phyloP scores from a whole-genome alignment of 2,797 vertebrate species.

The Chloroceryle amazona region DNA sequence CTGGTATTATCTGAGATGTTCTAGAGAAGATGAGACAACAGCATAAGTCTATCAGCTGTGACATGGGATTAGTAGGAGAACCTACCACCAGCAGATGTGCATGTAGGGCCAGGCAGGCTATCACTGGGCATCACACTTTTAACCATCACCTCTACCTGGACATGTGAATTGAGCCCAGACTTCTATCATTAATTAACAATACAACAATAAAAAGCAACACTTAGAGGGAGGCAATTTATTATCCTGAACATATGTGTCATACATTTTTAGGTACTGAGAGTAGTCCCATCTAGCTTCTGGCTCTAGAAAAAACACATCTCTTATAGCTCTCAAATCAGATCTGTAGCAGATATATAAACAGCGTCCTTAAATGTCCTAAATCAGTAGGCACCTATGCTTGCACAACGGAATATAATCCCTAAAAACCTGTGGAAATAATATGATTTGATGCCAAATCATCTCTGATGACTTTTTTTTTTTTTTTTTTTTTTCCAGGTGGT shows the following conservation, averaged over 20 bases:
- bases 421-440: background rate
- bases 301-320: background rate
- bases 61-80: background rate
- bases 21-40: background rate
- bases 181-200: background rate
- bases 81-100: background rate
- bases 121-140: background rate
- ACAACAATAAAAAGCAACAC: background rate
- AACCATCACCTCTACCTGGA: fast-evolving
- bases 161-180: background rate
- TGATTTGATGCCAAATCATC: background rate
- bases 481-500: background rate
- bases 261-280: background rate
- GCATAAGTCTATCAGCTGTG: background rate
- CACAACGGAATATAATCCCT: background rate
- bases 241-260: background rate
- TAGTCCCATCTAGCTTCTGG: background rate
- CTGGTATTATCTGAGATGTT: background rate
- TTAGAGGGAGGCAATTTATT: fast-evolving
- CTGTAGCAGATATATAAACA: background rate
- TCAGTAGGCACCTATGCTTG: fast-evolving
- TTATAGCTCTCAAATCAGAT: background rate
- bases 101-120: background rate
- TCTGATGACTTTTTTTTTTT: background rate
- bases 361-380: background rate